Evolutionary conservation across 2,888 invertebrate genomes (phyloP).

Genomic region (Ophioninae sp.): DNA sequence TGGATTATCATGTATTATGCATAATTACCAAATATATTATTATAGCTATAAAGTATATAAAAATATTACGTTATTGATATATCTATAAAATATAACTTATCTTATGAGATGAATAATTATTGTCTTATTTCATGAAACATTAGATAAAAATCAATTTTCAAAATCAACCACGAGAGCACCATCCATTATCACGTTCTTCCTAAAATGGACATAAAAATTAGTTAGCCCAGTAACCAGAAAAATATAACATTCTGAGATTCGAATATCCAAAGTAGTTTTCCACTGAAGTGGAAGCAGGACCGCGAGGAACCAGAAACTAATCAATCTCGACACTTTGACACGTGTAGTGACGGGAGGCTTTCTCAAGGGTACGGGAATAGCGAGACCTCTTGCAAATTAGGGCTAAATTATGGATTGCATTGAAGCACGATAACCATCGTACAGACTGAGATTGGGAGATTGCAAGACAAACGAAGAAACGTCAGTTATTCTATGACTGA

Average conservation of each 20-base stretch:
- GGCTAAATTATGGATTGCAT: neutral
- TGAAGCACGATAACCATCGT: neutral
- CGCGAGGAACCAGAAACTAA: slow-evolving; percentile 3
- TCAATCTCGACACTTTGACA: neutral
- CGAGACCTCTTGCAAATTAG: neutral
- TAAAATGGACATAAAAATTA: neutral
- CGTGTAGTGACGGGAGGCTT: neutral
- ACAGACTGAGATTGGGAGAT: neutral
- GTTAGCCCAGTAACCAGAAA: neutral
- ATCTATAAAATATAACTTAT: no score
- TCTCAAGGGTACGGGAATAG: neutral
- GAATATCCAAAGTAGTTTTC: neutral
- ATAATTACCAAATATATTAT: no score
- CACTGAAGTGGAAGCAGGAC: neutral
- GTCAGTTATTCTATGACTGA: neutral
- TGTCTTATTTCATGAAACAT: no score
- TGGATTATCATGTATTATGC: no score
- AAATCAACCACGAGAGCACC: no score
- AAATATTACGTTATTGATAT: no score
- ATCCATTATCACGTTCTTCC: no score
- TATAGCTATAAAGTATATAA: no score
- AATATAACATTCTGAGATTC: neutral
- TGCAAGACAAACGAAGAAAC: neutral
- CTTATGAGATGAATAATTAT: no score
- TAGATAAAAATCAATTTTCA: no score